Conservation (phyloP, 2,888 invertebrate species). For the Desoria tigrina region DNA sequence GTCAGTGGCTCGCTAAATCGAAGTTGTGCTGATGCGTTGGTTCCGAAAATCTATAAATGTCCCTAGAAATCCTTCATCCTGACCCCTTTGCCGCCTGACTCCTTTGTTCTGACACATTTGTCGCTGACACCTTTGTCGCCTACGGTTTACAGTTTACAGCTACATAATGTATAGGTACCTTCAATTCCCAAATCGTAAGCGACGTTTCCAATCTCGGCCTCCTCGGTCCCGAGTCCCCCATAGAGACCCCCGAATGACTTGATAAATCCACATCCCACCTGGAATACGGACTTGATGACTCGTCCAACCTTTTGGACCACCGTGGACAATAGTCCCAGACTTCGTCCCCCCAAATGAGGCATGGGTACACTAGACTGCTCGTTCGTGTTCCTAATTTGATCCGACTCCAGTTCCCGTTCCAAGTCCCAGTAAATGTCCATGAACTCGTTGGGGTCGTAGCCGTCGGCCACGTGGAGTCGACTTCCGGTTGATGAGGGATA, state of each 20-base stretch:
- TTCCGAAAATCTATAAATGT: too few species aligned
- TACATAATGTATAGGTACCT: background rate
- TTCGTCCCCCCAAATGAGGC: too few species aligned
- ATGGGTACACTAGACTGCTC: too few species aligned
- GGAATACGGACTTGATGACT: background rate
- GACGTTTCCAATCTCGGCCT: constrained; percentile 2
- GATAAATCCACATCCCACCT: constrained; percentile 13
- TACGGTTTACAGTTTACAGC: too few species aligned
- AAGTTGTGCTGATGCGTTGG: too few species aligned
- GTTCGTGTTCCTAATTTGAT: too few species aligned
- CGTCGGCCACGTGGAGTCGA: background rate
- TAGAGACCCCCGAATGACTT: constrained; percentile 17
- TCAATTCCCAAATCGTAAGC: background rate
- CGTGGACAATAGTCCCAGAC: too few species aligned
- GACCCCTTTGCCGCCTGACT: too few species aligned
- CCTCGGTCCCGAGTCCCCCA: constrained; percentile 15
- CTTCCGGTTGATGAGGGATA: background rate
- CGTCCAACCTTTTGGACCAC: background rate
- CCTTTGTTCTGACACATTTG: too few species aligned
- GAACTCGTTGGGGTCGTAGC: constrained; percentile 6
- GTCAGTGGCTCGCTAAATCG: too few species aligned
- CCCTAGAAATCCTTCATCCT: too few species aligned
- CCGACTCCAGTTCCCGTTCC: background rate
- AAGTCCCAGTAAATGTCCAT: constrained; percentile 16
- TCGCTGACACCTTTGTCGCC: too few species aligned